Evolutionary conservation across 2,797 vertebrate genomes (phyloP).

Genomic region (Onychomys torridus): DNA sequence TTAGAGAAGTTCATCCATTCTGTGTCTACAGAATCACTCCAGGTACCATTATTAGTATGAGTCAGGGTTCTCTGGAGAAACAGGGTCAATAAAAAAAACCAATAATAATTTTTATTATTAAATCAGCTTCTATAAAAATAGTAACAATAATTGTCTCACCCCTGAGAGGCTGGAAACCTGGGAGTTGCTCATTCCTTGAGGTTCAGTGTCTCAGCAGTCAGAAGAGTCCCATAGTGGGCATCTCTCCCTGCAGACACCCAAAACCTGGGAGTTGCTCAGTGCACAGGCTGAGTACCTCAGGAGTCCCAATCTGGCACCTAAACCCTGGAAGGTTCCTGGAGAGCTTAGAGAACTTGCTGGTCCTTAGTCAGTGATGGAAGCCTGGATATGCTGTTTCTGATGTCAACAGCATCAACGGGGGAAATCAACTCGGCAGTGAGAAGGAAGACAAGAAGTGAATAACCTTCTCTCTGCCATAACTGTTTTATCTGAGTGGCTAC

Average conservation of each 20-base stretch:
- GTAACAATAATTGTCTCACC: not conserved
- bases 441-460: not conserved
- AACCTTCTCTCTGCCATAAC: not conserved
- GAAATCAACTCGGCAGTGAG: not conserved
- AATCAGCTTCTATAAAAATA: not conserved
- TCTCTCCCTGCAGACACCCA: not conserved
- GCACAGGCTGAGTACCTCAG: not conserved
- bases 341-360: not conserved
- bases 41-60: not conserved
- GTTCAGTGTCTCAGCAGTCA: not conserved
- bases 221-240: not conserved
- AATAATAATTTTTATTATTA: not conserved
- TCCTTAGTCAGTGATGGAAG: too few species aligned
- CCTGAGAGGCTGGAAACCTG: not conserved
- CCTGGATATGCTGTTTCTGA: not conserved
- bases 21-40: not conserved
- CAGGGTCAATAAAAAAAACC: not conserved
- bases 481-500: not conserved
- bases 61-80: not conserved
- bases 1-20: not conserved
- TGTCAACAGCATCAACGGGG: not conserved
- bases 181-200: not conserved
- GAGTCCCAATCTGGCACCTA: not conserved
- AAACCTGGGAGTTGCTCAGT: not conserved
- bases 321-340: not conserved